Evolutionary conservation across 2,797 vertebrate species (phyloP).

Genomic region (Oryzias dopingdopingensis): DNA sequence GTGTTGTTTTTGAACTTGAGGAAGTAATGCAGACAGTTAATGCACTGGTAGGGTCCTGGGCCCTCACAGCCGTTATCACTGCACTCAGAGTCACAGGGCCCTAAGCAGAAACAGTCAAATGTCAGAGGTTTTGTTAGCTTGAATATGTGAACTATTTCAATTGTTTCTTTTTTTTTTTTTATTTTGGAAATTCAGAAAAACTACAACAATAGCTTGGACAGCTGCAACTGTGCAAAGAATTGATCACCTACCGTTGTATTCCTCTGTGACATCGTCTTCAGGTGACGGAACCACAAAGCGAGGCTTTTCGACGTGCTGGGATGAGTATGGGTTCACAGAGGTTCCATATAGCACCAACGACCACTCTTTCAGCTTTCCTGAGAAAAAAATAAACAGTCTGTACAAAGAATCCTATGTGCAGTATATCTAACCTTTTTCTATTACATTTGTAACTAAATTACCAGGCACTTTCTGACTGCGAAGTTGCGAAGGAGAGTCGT

Average conservation of each 20-base stretch:
- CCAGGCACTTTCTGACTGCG: slow-evolving; percentile 98
- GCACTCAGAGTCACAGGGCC: slow-evolving; percentile 93
- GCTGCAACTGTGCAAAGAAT: background rate
- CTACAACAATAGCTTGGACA: no score
- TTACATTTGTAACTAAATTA: slow-evolving; percentile 39
- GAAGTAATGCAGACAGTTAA: slow-evolving; percentile 94
- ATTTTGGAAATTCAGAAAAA: no score
- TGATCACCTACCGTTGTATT: slow-evolving; percentile 74
- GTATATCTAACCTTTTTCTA: background rate
- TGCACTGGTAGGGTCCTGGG: slow-evolving; percentile 95
- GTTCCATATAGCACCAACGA: slow-evolving; percentile 96
- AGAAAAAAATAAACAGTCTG: slow-evolving; percentile 17
- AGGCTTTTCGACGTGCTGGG: slow-evolving; percentile 80
- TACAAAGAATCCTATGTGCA: slow-evolving; percentile 1
- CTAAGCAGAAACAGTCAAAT: slow-evolving; percentile 65
- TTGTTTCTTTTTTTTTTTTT: no score
- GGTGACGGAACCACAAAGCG: slow-evolving; percentile 77
- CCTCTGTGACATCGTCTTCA: slow-evolving; percentile 76
- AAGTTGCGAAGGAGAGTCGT: slow-evolving; percentile 94
- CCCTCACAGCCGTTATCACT: slow-evolving; percentile 94
- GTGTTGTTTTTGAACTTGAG: slow-evolving; percentile 99
- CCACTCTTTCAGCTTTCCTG: slow-evolving; percentile 99
- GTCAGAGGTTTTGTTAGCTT: background rate
- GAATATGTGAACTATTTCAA: no score
- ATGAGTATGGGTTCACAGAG: slow-evolving; percentile 90